These are phyloP conservation scores for Aselliscus stoliczkanus DNA, from an alignment of 2,797 vertebrate genomes.

Conservation along the genomic window DNA sequence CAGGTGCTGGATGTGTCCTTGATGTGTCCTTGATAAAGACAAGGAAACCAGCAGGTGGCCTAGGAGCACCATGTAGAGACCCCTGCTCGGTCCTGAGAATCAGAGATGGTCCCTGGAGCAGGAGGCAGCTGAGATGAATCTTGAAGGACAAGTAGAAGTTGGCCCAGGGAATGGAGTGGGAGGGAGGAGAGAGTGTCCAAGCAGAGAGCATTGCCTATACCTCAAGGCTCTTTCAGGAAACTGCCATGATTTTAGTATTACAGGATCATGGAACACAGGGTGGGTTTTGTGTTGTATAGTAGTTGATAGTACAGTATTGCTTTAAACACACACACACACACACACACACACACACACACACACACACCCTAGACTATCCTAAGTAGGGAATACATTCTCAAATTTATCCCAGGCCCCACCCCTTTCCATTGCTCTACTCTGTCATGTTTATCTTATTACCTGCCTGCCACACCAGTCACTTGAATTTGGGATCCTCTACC, in stretches of 20 bases:
- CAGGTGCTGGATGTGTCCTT: too few relatives aligned
- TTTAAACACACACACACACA: neutral
- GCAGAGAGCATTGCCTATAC: neutral
- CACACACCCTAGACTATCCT: neutral
- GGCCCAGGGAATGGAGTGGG: neutral
- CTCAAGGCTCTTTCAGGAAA: neutral
- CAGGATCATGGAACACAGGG: accelerated
- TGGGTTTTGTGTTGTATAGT: neutral
- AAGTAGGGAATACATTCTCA: neutral
- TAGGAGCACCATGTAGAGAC: neutral
- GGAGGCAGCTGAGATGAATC: neutral
- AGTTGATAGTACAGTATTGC: neutral
- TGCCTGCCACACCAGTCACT: neutral
- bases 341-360: neutral
- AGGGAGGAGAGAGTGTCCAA: neutral
- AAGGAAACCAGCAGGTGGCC: neutral
- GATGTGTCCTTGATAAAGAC: neutral
- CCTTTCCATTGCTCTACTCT: neutral
- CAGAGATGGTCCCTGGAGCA: neutral
- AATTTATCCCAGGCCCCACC: neutral
- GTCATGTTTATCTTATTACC: neutral
- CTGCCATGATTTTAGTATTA: neutral
- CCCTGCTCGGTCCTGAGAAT: neutral
- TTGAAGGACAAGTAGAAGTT: neutral
- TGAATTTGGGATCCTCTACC: neutral